These are phyloP conservation scores for Diaprepes abbreviatus DNA, from an alignment of 2,888 invertebrate species.

Conservation along the genomic window DNA sequence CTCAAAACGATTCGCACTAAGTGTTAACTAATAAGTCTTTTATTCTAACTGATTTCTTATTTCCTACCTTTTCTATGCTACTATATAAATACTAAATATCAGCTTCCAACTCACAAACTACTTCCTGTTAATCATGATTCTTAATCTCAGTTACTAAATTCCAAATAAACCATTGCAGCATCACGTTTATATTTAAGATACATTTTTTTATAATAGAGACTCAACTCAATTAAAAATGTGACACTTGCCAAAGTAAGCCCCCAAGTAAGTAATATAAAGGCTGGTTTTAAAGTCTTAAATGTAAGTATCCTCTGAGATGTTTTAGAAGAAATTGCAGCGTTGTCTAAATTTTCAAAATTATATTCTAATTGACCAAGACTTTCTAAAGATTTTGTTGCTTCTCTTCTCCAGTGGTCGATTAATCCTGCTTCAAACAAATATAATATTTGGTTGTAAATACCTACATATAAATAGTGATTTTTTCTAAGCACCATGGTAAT, in stretches of 20 bases:
- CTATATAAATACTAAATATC: too few species aligned
- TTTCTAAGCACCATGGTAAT: slow-evolving; percentile 21
- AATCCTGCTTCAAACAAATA: slow-evolving; percentile 5
- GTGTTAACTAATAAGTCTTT: too few species aligned
- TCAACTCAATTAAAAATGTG: slow-evolving; percentile 8
- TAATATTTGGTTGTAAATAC: not conserved
- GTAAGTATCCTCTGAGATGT: too few species aligned
- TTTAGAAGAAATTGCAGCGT: too few species aligned
- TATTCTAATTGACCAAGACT: too few species aligned
- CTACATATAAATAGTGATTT: not conserved
- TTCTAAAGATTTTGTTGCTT: not conserved
- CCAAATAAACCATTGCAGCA: not conserved
- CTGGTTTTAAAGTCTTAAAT: not conserved
- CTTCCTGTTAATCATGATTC: not conserved
- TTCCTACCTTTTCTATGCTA: too few species aligned
- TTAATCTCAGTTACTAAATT: not conserved
- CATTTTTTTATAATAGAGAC: slow-evolving; percentile 4
- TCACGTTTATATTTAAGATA: not conserved
- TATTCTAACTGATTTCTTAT: too few species aligned
- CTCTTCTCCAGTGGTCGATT: slow-evolving; percentile 8
- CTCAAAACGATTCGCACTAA: too few species aligned
- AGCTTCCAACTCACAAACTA: too few species aligned
- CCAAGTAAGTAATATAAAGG: not conserved
- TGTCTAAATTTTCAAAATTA: too few species aligned
- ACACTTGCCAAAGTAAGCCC: not conserved